Conservation (phyloP, 1,140 invertebrate species). For the Pollicipes pollicipes region DNA sequence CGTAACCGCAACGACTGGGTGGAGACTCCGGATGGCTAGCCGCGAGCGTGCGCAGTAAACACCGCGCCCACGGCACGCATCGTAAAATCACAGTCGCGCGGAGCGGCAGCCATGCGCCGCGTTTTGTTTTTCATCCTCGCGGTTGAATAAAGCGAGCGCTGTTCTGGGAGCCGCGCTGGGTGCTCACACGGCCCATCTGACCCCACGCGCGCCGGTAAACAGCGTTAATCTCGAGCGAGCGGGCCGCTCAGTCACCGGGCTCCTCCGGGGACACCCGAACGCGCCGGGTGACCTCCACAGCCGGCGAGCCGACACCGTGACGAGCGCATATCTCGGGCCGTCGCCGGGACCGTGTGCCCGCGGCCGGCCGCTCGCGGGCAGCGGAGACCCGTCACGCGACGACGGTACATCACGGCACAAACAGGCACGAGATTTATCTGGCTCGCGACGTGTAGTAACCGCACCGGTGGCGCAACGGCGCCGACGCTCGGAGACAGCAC, state of each 20-base stretch:
- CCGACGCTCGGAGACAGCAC: not conserved
- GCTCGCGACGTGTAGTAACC: not conserved
- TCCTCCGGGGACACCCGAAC: not conserved
- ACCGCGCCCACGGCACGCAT: no score
- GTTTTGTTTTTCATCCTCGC: not conserved
- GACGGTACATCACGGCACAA: not conserved
- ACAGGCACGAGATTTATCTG: no score
- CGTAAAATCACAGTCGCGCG: not conserved
- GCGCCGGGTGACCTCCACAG: no score
- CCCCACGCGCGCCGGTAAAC: not conserved
- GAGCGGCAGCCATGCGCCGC: not conserved
- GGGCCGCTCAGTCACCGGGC: not conserved
- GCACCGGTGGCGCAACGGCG: not conserved
- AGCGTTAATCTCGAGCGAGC: not conserved
- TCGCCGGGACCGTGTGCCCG: no score
- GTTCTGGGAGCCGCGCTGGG: not conserved
- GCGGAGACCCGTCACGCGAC: not conserved
- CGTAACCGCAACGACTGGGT: no score
- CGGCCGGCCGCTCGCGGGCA: no score
- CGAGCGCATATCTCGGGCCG: not conserved
- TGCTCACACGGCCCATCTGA: not conserved
- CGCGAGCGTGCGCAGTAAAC: no score
- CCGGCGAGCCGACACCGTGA: not conserved
- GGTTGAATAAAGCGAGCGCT: not conserved
- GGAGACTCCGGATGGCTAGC: no score